phyloP scores from a whole-genome alignment of 2,888 invertebrate genomes.

The Platycheirus albimanus region DNA sequence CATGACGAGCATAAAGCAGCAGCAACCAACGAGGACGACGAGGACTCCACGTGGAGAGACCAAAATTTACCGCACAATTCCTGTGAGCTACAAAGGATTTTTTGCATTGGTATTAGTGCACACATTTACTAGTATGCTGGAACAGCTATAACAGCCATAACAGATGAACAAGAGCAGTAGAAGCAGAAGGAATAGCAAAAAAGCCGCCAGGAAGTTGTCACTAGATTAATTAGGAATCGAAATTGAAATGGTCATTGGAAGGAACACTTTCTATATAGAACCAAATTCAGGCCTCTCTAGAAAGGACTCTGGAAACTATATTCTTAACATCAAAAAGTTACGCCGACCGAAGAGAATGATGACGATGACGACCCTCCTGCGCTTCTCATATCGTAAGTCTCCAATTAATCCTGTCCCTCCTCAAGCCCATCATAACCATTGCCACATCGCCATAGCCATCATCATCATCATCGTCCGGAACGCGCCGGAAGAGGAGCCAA shows the following conservation, averaged over 20 bases:
- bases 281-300: background rate
- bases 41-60: slow-evolving; percentile 72
- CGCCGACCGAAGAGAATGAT: no score
- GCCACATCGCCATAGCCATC: background rate
- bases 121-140: background rate
- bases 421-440: background rate
- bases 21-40: slow-evolving; percentile 19
- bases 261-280: slow-evolving; percentile 4
- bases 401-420: slow-evolving; percentile 47
- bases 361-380: background rate
- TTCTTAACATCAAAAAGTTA: slow-evolving; percentile 42
- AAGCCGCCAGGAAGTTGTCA: slow-evolving; percentile 51
- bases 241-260: slow-evolving; percentile 64
- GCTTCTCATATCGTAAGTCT: slow-evolving; percentile 1
- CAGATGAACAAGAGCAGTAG: background rate
- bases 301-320: background rate
- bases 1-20: slow-evolving; percentile 6
- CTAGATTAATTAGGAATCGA: slow-evolving; percentile 71
- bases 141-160: slow-evolving; percentile 9
- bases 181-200: slow-evolving; percentile 22
- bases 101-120: slow-evolving; percentile 22
- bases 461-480: no score
- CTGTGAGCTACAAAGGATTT: slow-evolving; percentile 50
- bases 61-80: slow-evolving; percentile 37
- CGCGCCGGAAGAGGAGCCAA: slow-evolving; percentile 4